These are phyloP conservation scores for Accipiter virgatus DNA, from an alignment of 2,113 vertebrate genomes.

Conservation along the genomic window DNA sequence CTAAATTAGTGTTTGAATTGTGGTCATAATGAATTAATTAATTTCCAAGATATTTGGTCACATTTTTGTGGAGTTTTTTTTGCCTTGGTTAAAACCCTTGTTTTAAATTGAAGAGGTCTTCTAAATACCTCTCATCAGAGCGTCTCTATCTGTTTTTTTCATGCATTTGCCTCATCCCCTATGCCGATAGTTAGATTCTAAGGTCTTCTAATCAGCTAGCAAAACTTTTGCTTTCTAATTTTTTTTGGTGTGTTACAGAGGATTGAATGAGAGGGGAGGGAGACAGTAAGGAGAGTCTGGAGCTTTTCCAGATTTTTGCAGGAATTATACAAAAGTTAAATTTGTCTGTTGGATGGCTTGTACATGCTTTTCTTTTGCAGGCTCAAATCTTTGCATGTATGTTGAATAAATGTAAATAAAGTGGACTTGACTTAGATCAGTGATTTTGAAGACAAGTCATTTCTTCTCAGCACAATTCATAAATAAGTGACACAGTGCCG, in stretches of 20 bases:
- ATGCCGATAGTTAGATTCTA: background rate
- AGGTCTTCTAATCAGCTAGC: background rate
- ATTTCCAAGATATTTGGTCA: background rate
- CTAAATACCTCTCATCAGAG: background rate
- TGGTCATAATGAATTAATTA: background rate
- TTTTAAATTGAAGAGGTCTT: background rate
- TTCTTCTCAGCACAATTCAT: background rate
- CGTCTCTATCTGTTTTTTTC: background rate
- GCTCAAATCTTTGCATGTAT: background rate
- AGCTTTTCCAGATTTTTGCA: background rate
- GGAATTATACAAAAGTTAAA: background rate
- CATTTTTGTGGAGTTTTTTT: background rate
- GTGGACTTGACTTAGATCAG: background rate
- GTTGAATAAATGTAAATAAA: background rate
- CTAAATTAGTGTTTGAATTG: background rate
- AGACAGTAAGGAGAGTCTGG: background rate
- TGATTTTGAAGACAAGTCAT: background rate
- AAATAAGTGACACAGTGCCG: background rate
- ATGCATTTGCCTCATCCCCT: background rate
- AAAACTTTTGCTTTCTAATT: background rate
- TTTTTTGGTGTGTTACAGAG: background rate
- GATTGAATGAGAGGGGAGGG: background rate
- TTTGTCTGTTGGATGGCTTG: background rate
- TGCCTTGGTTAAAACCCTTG: background rate
- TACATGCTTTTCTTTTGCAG: background rate